phyloP scores from a whole-genome alignment of 1,140 invertebrate genomes.

The Drosophila parabipectinata region DNA sequence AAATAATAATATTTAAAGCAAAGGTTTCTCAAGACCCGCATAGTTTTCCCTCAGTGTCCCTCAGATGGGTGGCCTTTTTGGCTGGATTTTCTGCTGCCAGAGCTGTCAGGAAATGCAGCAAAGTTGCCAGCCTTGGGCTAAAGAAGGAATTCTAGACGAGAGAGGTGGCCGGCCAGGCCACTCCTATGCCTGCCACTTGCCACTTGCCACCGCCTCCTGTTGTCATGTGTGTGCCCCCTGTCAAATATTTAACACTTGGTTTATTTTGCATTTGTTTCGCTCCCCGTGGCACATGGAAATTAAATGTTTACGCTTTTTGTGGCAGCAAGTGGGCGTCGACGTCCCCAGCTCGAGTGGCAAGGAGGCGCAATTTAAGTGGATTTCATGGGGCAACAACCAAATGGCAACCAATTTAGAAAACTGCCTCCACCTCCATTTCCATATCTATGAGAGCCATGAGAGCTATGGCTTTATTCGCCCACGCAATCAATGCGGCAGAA shows the following conservation, averaged over 20 bases:
- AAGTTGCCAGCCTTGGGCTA: constrained; percentile 41
- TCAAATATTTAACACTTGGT: constrained; percentile 82
- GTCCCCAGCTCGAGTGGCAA: constrained; percentile 34
- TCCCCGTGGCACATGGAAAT: constrained; percentile 67
- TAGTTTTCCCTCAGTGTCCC: constrained; percentile 12
- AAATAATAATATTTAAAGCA: background rate
- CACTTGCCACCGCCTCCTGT: constrained; percentile 14
- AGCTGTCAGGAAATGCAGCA: constrained; percentile 76
- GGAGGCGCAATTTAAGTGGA: constrained; percentile 33
- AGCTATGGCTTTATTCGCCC: constrained; percentile 22
- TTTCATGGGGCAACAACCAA: constrained; percentile 45
- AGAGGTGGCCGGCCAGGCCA: constrained; percentile 29
- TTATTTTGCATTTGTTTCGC: constrained; percentile 66
- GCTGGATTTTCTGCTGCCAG: constrained; percentile 28
- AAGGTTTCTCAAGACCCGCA: background rate
- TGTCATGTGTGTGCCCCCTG: constrained; percentile 57
- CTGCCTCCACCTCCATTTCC: constrained; percentile 16
- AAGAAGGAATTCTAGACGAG: constrained; percentile 40
- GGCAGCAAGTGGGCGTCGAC: constrained; percentile 70
- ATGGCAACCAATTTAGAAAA: constrained; percentile 53
- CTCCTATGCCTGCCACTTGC: constrained; percentile 13
- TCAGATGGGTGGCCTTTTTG: constrained; percentile 41
- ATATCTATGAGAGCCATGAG: background rate
- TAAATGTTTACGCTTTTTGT: constrained; percentile 82
- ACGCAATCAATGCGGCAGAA: constrained; percentile 56